Conservation (phyloP, 2,888 invertebrate genomes). For the Caenorhabditis angaria region DNA sequence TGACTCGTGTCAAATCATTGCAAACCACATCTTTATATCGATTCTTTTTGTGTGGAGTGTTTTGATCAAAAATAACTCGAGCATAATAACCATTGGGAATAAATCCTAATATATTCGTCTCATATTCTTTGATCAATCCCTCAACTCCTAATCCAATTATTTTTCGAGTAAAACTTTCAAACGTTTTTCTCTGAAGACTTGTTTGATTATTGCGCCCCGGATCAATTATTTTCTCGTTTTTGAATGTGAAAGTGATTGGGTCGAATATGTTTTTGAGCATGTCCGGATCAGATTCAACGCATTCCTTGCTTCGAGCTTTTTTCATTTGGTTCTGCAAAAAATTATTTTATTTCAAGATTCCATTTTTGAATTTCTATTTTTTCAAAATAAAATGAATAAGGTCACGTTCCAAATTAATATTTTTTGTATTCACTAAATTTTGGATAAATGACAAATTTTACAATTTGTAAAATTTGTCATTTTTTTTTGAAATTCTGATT, state of each 20-base stretch:
- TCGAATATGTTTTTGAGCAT: too few relatives aligned
- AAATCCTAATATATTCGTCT: not conserved
- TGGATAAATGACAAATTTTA: too few relatives aligned
- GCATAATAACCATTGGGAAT: constrained; percentile 6
- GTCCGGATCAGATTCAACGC: too few relatives aligned
- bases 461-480: too few relatives aligned
- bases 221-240: constrained; percentile 11
- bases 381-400: too few relatives aligned
- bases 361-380: too few relatives aligned
- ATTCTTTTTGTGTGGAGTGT: constrained; percentile 13
- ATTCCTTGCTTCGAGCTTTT: too few relatives aligned
- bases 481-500: too few relatives aligned
- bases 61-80: constrained; percentile 9
- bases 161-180: constrained; percentile 15
- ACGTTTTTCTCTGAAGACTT: constrained; percentile 16
- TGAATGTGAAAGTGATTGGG: constrained; percentile 17
- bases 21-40: constrained; percentile 48
- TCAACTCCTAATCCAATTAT: constrained; percentile 17
- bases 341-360: too few relatives aligned
- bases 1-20: constrained; percentile 47
- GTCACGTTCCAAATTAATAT: too few relatives aligned
- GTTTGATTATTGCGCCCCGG: constrained; percentile 15
- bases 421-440: too few relatives aligned
- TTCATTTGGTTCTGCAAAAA: too few relatives aligned
- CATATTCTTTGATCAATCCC: constrained; percentile 12